Percentiles rank a stretch among this genome's conserved stretches.
Evolutionary conservation across 2,113 vertebrate species (phyloP).

Genomic region (Cebidichthys violaceus): DNA sequence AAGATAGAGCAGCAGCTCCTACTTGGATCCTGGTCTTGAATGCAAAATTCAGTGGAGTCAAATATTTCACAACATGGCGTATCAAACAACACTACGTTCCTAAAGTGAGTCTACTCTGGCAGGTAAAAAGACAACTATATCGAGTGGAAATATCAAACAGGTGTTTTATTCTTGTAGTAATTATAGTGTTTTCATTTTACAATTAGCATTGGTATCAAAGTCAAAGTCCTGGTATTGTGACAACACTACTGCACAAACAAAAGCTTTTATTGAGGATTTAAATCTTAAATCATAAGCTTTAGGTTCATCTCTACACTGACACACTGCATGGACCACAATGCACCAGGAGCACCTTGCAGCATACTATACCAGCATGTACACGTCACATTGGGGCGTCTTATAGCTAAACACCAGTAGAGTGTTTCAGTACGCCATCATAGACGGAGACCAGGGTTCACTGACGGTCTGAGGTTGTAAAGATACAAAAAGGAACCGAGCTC

Average conservation of each 20-base stretch:
- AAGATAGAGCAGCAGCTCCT: not conserved
- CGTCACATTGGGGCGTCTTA: constrained; percentile 32
- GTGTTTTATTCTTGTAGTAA: not conserved
- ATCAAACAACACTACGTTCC: not conserved
- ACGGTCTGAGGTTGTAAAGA: constrained; percentile 25
- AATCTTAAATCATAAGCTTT: not conserved
- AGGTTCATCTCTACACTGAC: constrained; percentile 16
- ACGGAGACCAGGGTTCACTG: constrained; percentile 38
- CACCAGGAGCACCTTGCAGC: constrained; percentile 54
- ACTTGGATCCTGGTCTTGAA: not conserved
- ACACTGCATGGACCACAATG: constrained; percentile 17
- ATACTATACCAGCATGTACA: constrained; percentile 65
- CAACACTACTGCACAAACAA: constrained; percentile 26
- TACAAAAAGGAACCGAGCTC: constrained; percentile 49
- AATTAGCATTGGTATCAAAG: constrained; percentile 1
- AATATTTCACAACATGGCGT: not conserved
- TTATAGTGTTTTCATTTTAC: not conserved
- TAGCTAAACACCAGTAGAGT: constrained; percentile 27
- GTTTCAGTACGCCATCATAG: constrained; percentile 32
- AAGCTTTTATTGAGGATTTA: not conserved
- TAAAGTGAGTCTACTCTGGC: not conserved
- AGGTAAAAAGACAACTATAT: not conserved
- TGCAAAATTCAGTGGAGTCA: not conserved
- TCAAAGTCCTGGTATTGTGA: constrained; percentile 36
- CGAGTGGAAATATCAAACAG: not conserved